Base-by-base conservation (phyloP, 2,888 invertebrate species). In the Aphodius sticticus region DNA sequence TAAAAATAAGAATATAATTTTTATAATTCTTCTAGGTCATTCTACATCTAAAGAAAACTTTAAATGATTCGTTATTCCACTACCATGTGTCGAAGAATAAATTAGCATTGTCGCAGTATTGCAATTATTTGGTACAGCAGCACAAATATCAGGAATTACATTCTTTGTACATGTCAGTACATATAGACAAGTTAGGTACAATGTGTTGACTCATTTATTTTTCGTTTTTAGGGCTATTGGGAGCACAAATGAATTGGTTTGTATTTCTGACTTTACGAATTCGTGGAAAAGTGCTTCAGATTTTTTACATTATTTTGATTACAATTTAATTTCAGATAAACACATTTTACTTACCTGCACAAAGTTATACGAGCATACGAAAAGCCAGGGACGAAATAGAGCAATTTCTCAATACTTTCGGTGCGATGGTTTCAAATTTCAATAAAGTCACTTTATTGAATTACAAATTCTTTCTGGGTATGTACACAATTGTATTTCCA, bases 91-190 rank as follows among this genome's bases (percentile, higher is more conserved):
- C 93, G 0, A 92, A 93, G n/a, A 90, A 94, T 79, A 93, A 94
- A 0, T 89, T 92, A 5, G 96, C 96, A 0, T 90, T 95, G 9
- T 92, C 93, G 82, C 94, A 95, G 84, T 96, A 96, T 86, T 91
- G 94, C 9, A 92, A 94, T 84, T 95, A 95, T 87, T 88, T 96
- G n/a, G 92, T 92, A 9, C 92, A 90, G 6, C 93, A 93, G 83
- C 92, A 94, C 81, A 92, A 93, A 82, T 91, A 93, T 38, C 91
- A 91, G 12, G 95, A 95, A 86, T 91, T 95, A 2, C 92, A 93
- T 2, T 94, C 95, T 87, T 88, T 95, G 78, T 90, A 96, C n/a
- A 93, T 94, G 95, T 95, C 90, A 91, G 93, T 89, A 86, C 79
- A 70, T 35, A 69, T 71, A 16, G 80, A 78, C 35, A 12, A 74